These are phyloP conservation scores for Pelodiscus sinensis DNA, from an alignment of 2,113 vertebrate species.

Conservation along the genomic window DNA sequence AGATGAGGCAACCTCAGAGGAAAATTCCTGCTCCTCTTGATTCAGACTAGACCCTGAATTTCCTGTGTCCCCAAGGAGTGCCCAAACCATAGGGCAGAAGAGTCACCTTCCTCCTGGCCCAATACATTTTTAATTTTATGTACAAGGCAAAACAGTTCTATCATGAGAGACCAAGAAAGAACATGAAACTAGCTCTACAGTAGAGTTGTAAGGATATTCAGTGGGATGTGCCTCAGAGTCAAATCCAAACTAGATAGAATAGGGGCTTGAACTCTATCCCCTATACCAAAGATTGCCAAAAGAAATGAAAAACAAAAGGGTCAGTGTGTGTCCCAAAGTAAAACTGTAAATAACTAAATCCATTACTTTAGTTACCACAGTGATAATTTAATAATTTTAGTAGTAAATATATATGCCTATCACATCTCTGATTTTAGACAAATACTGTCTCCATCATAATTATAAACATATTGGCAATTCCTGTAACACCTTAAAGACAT, in stretches of 20 bases:
- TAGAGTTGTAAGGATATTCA: not conserved
- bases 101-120: not conserved
- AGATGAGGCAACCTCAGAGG: too few relatives aligned
- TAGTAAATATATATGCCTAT: not conserved
- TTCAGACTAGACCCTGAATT: not conserved
- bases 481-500: too few relatives aligned
- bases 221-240: not conserved
- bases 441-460: not conserved
- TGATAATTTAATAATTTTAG: not conserved
- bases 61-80: not conserved
- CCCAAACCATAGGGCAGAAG: too few relatives aligned
- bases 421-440: not conserved
- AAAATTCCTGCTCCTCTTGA: not conserved
- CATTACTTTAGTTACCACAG: rapidly evolving
- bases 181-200: not conserved
- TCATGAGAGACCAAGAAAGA: not conserved
- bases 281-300: not conserved
- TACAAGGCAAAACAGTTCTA: not conserved
- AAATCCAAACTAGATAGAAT: not conserved
- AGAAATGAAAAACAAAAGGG: not conserved
- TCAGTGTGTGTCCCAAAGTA: not conserved
- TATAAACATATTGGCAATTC: not conserved
- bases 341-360: not conserved
- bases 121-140: not conserved
- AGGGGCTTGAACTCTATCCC: not conserved